Evolutionary conservation across 2,797 vertebrate species (phyloP).

Genomic region (Mus spretus): DNA sequence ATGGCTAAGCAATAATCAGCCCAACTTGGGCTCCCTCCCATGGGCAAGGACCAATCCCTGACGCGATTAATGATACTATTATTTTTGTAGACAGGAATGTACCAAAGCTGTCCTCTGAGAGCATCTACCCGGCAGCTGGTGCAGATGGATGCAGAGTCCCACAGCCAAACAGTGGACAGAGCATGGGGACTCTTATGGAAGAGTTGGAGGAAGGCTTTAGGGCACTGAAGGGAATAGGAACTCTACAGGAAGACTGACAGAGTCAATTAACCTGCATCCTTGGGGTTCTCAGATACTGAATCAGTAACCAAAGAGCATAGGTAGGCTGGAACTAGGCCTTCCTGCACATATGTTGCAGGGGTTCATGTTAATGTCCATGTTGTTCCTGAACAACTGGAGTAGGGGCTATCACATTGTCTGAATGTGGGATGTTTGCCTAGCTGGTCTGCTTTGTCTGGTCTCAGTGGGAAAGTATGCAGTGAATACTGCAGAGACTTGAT

Average conservation of each 20-base stretch:
- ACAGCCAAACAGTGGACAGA: not conserved
- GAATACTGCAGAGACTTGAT: not conserved
- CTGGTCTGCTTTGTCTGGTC: not conserved
- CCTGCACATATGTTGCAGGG: not conserved
- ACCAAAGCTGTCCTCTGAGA: not conserved
- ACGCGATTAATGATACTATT: not conserved
- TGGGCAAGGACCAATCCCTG: not conserved
- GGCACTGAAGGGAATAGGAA: not conserved
- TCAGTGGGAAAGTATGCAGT: not conserved
- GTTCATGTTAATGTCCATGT: not conserved
- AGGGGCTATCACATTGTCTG: not conserved
- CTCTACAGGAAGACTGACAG: not conserved
- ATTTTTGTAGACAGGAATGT: not conserved
- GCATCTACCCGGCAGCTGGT: not conserved
- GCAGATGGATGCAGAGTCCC: not conserved
- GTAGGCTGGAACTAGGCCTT: not conserved
- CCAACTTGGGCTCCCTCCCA: not conserved
- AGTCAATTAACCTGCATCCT: not conserved
- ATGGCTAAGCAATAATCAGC: not conserved
- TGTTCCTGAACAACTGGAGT: not conserved
- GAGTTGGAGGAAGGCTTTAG: not conserved
- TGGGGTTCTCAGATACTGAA: not conserved
- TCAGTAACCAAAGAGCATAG: not conserved
- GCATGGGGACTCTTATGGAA: not conserved
- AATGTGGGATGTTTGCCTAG: not conserved